phyloP scores from a whole-genome alignment of 2,888 invertebrate genomes.

The Drosophila monieri region DNA sequence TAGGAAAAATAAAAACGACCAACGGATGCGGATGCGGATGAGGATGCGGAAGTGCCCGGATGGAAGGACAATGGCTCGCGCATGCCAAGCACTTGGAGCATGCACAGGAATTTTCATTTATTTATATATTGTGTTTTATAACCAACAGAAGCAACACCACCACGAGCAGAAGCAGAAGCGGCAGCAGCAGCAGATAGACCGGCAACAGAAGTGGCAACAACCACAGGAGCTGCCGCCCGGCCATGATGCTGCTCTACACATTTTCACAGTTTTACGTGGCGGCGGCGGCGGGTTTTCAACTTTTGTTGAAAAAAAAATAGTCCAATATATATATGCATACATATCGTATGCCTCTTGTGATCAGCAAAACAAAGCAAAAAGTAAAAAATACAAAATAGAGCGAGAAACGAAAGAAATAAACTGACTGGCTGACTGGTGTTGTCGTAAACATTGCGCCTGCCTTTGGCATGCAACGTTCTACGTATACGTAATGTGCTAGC shows the following conservation, averaged over 20 bases:
- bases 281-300: slow-evolving; percentile 70
- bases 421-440: slow-evolving; percentile 66
- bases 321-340: slow-evolving; percentile 49
- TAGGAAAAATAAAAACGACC: slow-evolving; percentile 38
- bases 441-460: slow-evolving; percentile 75
- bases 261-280: slow-evolving; percentile 67
- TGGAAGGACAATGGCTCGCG: slow-evolving; percentile 74
- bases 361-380: slow-evolving; percentile 31
- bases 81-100: slow-evolving; percentile 78
- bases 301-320: slow-evolving; percentile 68
- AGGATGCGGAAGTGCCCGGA: slow-evolving; percentile 66
- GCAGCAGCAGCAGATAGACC: slow-evolving; percentile 23
- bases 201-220: slow-evolving; percentile 3
- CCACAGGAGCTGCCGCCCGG: slow-evolving; percentile 1
- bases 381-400: slow-evolving; percentile 48
- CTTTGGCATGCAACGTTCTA: slow-evolving; percentile 57
- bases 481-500: slow-evolving; percentile 65
- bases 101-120: slow-evolving; percentile 80
- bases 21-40: slow-evolving; percentile 55
- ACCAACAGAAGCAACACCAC: slow-evolving; percentile 47
- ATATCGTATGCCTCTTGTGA: slow-evolving; percentile 35
- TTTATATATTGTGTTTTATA: slow-evolving; percentile 79
- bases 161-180: slow-evolving; percentile 2
- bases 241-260: slow-evolving; percentile 47
- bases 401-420: slow-evolving; percentile 73